A percentile compares a stretch with the other conserved stretches of the same genome.
Evolutionary conservation across 2,888 invertebrate species (phyloP).

Genomic region (Apodemia zela): DNA sequence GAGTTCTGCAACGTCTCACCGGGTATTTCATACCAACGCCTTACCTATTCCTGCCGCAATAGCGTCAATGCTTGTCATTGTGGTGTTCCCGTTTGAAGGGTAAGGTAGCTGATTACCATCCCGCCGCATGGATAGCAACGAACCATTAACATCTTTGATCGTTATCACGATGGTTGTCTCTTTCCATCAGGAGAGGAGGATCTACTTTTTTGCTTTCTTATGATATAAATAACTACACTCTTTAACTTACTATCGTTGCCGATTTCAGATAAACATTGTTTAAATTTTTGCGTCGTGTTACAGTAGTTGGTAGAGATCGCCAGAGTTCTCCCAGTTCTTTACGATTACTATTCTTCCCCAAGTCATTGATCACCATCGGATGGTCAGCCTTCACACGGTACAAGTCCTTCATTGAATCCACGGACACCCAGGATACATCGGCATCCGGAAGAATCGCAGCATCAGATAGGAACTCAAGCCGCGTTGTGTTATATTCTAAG

Average conservation of each 20-base stretch:
- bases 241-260: constrained; percentile 47
- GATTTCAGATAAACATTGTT: constrained; percentile 46
- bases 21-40: too few species aligned
- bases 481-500: constrained; percentile 35
- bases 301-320: constrained; percentile 42
- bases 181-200: too few species aligned
- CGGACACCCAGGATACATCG: constrained; percentile 52
- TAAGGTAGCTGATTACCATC: too few species aligned
- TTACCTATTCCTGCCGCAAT: too few species aligned
- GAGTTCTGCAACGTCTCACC: too few species aligned
- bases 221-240: too few species aligned
- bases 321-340: constrained; percentile 40
- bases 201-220: too few species aligned
- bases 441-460: constrained; percentile 54
- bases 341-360: constrained; percentile 33
- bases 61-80: too few species aligned
- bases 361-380: constrained; percentile 37
- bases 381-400: constrained; percentile 45
- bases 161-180: too few species aligned
- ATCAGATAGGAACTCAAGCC: constrained; percentile 37
- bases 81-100: too few species aligned
- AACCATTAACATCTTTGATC: too few species aligned
- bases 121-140: too few species aligned
- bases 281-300: constrained; percentile 50
- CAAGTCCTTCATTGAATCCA: constrained; percentile 46